phyloP scores from a whole-genome alignment of 2,797 vertebrate species.

The Danio choprae region DNA sequence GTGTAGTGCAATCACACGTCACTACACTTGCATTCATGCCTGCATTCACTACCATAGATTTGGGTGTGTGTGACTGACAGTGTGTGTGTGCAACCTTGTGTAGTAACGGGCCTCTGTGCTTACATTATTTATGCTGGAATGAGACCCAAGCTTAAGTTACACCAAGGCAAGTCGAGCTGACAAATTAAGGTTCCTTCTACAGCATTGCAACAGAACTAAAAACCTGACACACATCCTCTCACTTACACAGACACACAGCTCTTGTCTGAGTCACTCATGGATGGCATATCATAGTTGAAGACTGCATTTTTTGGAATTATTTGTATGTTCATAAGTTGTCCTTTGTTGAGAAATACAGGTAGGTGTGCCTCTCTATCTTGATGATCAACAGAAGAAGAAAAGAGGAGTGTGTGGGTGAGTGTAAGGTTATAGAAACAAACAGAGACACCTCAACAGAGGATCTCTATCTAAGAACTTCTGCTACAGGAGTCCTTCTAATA shows the following conservation, averaged over 20 bases:
- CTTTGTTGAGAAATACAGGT: constrained; percentile 7
- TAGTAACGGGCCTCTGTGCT: constrained; percentile 52
- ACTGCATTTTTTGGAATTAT: constrained; percentile 17
- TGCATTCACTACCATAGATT: constrained; percentile 11
- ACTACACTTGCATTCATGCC: not conserved
- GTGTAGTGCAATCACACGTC: not conserved
- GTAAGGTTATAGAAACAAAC: constrained; percentile 24
- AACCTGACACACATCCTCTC: constrained; percentile 55
- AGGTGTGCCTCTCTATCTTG: constrained; percentile 23
- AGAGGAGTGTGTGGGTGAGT: constrained; percentile 34
- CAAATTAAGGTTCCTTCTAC: constrained; percentile 83
- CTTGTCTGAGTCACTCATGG: constrained; percentile 46
- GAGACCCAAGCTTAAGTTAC: constrained; percentile 65
- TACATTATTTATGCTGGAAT: constrained; percentile 65
- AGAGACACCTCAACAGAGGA: constrained; percentile 29
- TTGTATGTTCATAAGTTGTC: constrained; percentile 1
- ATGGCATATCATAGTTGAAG: constrained; percentile 9
- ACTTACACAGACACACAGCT: constrained; percentile 45
- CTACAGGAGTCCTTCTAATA: not conserved
- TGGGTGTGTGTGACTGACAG: constrained; percentile 24
- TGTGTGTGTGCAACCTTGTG: constrained; percentile 44
- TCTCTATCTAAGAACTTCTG: not conserved
- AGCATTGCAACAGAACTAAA: constrained; percentile 48
- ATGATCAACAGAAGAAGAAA: constrained; percentile 27
- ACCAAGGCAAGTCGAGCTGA: constrained; percentile 70